phyloP scores from a whole-genome alignment of 1,140 invertebrate species.

The Pogonomyrmex californicus region DNA sequence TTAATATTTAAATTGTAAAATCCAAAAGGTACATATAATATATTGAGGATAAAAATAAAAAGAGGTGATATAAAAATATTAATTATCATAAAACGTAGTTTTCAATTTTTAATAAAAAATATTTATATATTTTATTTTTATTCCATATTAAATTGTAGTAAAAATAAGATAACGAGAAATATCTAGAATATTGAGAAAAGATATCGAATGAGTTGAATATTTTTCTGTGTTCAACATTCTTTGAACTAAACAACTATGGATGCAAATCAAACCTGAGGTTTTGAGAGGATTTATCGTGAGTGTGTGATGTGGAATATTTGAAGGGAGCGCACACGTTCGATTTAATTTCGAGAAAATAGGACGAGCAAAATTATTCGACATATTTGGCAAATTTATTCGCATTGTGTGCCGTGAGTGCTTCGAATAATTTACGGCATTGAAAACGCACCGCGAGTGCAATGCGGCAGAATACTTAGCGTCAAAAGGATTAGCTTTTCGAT shows the following conservation, averaged over 20 bases:
- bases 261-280: conserved; percentile 25
- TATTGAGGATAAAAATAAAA: neutral
- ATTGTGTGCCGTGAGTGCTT: conserved; percentile 19
- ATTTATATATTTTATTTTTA: neutral
- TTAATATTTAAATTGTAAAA: conserved; percentile 5
- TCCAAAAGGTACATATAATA: neutral
- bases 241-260: conserved; percentile 25
- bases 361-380: conserved; percentile 39
- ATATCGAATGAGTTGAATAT: neutral
- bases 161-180: neutral
- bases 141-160: neutral
- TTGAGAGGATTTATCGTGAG: conserved; percentile 31
- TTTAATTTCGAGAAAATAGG: conserved; percentile 57
- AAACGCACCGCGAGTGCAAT: neutral
- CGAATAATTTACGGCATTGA: conserved; percentile 40
- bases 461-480: conserved; percentile 35
- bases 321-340: conserved; percentile 28
- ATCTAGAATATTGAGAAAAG: conserved; percentile 2
- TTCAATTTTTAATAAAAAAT: neutral
- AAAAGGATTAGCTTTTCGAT: neutral
- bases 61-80: neutral
- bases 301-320: conserved; percentile 36
- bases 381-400: conserved; percentile 52
- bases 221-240: neutral
- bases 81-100: neutral